These are phyloP conservation scores for Pelusios castaneus DNA, from an alignment of 2,113 vertebrate species.

Conservation along the genomic window DNA sequence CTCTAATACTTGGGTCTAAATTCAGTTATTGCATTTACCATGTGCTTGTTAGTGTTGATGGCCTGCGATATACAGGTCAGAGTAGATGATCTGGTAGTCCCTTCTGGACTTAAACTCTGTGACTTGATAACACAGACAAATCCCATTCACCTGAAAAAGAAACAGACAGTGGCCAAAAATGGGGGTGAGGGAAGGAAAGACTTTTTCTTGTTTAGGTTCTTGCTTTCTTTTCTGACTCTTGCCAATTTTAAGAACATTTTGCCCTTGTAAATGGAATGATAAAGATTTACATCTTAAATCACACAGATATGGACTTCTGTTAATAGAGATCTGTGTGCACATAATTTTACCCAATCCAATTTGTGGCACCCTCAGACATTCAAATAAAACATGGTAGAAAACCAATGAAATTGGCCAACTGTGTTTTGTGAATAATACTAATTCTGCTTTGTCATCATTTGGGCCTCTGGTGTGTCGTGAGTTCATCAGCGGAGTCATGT, in stretches of 20 bases:
- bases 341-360: background rate
- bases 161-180: background rate
- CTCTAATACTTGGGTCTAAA: background rate
- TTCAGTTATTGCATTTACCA: background rate
- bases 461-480: background rate
- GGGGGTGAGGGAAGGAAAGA: background rate
- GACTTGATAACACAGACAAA: background rate
- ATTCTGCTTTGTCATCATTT: background rate
- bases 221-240: background rate
- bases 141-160: background rate
- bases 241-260: background rate
- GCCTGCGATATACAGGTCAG: background rate
- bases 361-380: background rate
- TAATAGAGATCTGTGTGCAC: background rate
- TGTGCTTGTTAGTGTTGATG: background rate
- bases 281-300: background rate
- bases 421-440: background rate
- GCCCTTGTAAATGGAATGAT: background rate
- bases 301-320: background rate
- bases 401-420: background rate
- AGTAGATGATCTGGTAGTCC: background rate
- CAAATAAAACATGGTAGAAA: background rate
- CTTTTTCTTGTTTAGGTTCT: background rate
- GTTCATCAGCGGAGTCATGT: background rate
- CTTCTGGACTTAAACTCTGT: background rate